Conservation (phyloP, 2,888 invertebrate genomes). For the Phyllotreta striolata region DNA sequence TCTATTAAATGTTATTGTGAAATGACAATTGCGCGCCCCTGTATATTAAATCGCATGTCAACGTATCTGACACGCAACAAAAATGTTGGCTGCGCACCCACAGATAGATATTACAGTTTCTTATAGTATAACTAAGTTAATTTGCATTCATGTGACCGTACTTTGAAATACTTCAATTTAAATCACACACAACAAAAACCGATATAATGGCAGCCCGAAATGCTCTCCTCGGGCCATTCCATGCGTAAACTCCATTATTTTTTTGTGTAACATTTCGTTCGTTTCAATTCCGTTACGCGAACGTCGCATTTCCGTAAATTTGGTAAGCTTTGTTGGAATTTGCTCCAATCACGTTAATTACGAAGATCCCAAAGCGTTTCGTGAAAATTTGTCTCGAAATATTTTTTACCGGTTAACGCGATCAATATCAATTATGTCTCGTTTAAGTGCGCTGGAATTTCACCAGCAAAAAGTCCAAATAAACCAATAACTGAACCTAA, state of each 20-base stretch:
- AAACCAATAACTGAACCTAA: background rate
- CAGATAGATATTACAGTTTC: conserved; percentile 48
- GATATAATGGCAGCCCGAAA: conserved; percentile 37
- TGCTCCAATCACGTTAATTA: conserved; percentile 48
- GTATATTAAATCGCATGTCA: conserved; percentile 27
- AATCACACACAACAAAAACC: conserved; percentile 26
- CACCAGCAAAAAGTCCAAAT: background rate
- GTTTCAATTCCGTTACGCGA: conserved; percentile 5
- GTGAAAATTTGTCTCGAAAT: too few relatives aligned
- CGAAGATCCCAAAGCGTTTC: too few relatives aligned
- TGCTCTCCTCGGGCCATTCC: conserved; percentile 35
- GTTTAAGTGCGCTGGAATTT: background rate
- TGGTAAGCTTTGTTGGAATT: conserved; percentile 1
- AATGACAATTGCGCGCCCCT: conserved; percentile 15
- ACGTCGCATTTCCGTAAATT: conserved; percentile 9
- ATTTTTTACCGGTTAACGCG: too few relatives aligned
- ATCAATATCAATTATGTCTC: too few relatives aligned
- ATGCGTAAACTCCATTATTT: conserved; percentile 36
- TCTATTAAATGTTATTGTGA: too few relatives aligned
- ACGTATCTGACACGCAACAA: conserved; percentile 36
- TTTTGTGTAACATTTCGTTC: conserved; percentile 4
- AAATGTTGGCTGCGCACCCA: conserved; percentile 46
- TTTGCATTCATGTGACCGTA: conserved; percentile 46
- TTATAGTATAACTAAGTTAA: conserved; percentile 45
- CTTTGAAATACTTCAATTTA: conserved; percentile 36